Evolutionary conservation across 2,113 vertebrate species (phyloP), one percentile per base, ranked within the genome.

Genomic region (Carettochelys insculpta): DNA sequence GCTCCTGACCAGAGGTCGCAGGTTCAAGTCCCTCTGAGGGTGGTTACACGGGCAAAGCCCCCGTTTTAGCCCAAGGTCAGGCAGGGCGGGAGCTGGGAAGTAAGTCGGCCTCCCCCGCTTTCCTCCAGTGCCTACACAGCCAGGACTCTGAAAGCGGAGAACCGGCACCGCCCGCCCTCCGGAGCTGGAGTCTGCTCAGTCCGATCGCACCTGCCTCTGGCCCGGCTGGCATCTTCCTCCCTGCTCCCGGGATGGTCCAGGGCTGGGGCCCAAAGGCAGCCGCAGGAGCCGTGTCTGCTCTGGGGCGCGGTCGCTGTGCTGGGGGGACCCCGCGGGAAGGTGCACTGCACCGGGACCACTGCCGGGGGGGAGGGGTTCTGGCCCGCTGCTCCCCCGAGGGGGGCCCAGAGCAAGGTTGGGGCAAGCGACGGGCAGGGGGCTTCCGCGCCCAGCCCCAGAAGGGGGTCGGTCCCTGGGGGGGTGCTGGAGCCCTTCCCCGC

Each of bases 1-100:
- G n/a, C n/a, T n/a, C n/a, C n/a, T n/a, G n/a, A n/a, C n/a, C n/a
- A n/a, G n/a, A n/a, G n/a, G n/a, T n/a, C n/a, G n/a, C n/a, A n/a
- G n/a, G n/a, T n/a, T n/a, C n/a, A n/a, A n/a, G n/a, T n/a, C n/a
- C n/a, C n/a, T n/a, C n/a, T n/a, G n/a, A n/a, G n/a, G n/a, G n/a
- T n/a, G n/a, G n/a, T n/a, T n/a, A n/a, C n/a, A n/a, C n/a, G n/a
- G n/a, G n/a, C n/a, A n/a, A n/a, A n/a, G n/a, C n/a, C n/a, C n/a
- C n/a, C n/a, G n/a, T n/a, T n/a, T n/a, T n/a, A 86, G 83, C 31
- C 88, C 97, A 97, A 97, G 97, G 97, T 97, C 97, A 80, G 53
- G 48, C 87, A 90, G 34, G 82, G n/a, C 10, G 0, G 75, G 71
- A 54, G 22, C 29, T 87, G 41, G 73, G 68, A 78, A 10, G 53